A percentile compares a stretch with the other conserved stretches of the same genome.
Conservation (phyloP, 2,113 vertebrate species). For the Rhineura floridana region DNA sequence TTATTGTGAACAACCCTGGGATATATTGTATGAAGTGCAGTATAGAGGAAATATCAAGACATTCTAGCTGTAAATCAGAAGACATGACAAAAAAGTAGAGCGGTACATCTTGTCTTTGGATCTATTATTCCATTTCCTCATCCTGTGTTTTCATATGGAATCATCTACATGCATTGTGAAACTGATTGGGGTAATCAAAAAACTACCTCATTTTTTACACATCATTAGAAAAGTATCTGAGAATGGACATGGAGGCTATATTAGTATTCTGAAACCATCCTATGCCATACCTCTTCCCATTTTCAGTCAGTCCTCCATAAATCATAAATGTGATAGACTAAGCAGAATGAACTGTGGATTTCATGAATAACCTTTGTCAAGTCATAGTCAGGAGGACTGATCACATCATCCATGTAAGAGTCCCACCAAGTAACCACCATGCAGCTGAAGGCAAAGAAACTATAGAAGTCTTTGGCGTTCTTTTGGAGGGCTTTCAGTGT, state of each 20-base stretch:
- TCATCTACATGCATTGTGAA: background rate
- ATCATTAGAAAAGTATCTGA: background rate
- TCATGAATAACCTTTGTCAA: background rate
- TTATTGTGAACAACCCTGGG: background rate
- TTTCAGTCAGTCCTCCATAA: background rate
- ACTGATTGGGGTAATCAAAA: background rate
- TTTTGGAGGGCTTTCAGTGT: background rate
- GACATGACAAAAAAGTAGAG: fast-evolving
- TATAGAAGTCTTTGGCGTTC: background rate
- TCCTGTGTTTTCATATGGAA: background rate
- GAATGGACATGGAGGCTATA: background rate
- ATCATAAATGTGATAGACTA: conserved; percentile 1
- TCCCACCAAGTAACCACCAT: conserved; percentile 16
- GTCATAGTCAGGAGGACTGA: background rate
- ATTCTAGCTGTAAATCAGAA: conserved; percentile 13
- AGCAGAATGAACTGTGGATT: background rate
- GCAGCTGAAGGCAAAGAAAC: background rate
- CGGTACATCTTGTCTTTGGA: conserved; percentile 4
- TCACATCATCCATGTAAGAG: background rate
- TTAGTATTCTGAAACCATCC: background rate
- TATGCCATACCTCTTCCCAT: background rate
- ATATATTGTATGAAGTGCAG: background rate
- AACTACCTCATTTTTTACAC: fast-evolving
- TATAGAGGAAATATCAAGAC: background rate
- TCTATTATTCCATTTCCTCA: background rate